Conservation (phyloP, 2,113 vertebrate genomes). For the Alligator mississippiensis region DNA sequence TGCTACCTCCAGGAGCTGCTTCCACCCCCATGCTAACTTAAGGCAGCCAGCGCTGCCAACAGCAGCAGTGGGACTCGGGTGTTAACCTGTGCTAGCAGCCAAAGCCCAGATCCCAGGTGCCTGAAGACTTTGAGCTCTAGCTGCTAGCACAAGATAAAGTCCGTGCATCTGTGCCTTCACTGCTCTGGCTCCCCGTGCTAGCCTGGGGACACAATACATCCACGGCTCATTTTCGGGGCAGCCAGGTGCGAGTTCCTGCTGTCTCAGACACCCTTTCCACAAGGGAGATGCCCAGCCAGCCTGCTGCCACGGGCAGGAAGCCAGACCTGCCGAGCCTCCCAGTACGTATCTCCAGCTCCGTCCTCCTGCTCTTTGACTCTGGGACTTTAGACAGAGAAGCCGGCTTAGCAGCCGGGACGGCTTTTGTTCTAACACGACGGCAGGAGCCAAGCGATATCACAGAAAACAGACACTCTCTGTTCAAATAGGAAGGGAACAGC, state of each 20-base stretch:
- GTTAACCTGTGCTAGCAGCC: too few species aligned
- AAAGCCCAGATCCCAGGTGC: too few species aligned
- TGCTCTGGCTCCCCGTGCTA: too few species aligned
- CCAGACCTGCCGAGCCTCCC: fast-evolving
- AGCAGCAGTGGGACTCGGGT: too few species aligned
- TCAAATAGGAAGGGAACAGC: slow-evolving; percentile 10
- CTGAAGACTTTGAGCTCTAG: too few species aligned
- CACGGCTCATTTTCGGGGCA: too few species aligned
- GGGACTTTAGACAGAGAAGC: background rate
- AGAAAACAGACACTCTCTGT: background rate
- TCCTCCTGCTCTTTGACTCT: background rate
- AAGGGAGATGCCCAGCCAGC: background rate
- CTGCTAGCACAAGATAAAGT: too few species aligned
- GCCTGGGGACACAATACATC: too few species aligned
- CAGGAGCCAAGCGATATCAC: background rate
- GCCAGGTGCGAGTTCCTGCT: too few species aligned
- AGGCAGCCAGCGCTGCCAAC: too few species aligned
- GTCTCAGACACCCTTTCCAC: background rate
- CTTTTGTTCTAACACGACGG: background rate
- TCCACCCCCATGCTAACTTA: too few species aligned
- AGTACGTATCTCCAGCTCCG: background rate
- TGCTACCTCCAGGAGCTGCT: background rate
- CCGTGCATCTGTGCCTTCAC: too few species aligned
- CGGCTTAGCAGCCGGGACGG: background rate
- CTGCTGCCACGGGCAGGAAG: fast-evolving